Base-by-base conservation (phyloP, 2,113 vertebrate genomes). In the Vidua macroura region DNA sequence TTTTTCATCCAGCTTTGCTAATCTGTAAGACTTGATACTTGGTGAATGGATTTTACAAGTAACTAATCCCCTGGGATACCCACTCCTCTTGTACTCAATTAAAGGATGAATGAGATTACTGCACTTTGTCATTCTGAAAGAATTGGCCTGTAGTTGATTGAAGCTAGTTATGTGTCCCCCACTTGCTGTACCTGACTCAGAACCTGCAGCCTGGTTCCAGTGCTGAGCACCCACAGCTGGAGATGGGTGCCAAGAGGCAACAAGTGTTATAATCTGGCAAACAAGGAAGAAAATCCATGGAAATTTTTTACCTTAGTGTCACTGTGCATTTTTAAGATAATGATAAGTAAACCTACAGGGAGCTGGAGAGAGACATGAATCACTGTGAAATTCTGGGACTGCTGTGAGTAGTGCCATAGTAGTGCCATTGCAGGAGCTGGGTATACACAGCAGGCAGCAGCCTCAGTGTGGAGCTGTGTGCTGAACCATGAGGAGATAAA, bases 71-170 rank as follows among this genome's bases (percentile, higher is more conserved):
- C 67, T 60, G 93, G 86, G 59, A 63, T 77, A 67, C 7, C 19
- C 12, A 21, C 35, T 90, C 19, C 43, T 91, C 74, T 68, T 46
- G 55, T 82, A 60, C 88, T 90, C 85, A 90, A 67, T 88, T 88
- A 91, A 95, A 86, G 59, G 48, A 80, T 60, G 75, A 93, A 83
- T 80, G 59, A 80, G 48, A 88, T 86, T 55, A 79, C 51, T 77
- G 48, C 35, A 70, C 35, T 77, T 83, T 41, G 28, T 62, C 44
- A 37, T 95, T 59, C 59, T 83, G 75, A 85, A 85, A 55, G 62
- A 80, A 76, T 4, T 83, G 72, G 56, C 43, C 48, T 39, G 46
- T 13, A 39, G 70, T 33, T 81, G 49, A 78, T 53, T 51, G 78
- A 84, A 93, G 41, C 41, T 4, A 23, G 41, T 68, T 80, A 41